Percentiles rank a stretch among this genome's conserved stretches.
Conservation (phyloP, 2,797 vertebrate genomes). For the Cryptoblepharus egeriae region DNA sequence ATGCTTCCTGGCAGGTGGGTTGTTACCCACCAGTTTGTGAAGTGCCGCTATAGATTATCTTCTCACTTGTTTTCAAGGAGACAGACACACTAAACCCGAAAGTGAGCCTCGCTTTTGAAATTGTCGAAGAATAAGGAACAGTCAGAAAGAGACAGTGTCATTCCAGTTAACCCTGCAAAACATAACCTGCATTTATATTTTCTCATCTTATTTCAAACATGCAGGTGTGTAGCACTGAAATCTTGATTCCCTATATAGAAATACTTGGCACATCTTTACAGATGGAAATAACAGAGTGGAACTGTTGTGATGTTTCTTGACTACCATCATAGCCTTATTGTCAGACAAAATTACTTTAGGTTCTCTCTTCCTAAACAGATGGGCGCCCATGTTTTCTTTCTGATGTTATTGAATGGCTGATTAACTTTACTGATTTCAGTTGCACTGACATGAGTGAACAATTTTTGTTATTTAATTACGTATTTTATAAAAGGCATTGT, state of each 20-base stretch:
- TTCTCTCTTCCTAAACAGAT: slow-evolving; percentile 38
- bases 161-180: not conserved
- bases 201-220: not conserved
- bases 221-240: not conserved
- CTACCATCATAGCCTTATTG: slow-evolving; percentile 33
- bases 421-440: slow-evolving; percentile 36
- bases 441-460: slow-evolving; percentile 26
- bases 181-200: slow-evolving; percentile 5
- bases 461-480: slow-evolving; percentile 40
- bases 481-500: slow-evolving; percentile 14
- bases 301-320: slow-evolving; percentile 43
- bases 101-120: not conserved
- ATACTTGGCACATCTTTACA: not conserved
- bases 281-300: slow-evolving; percentile 6
- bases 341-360: slow-evolving; percentile 43
- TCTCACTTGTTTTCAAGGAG: not conserved
- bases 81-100: not conserved
- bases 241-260: slow-evolving; percentile 22
- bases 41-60: not conserved
- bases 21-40: not conserved
- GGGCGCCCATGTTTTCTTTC: slow-evolving; percentile 35
- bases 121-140: not conserved
- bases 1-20: no score
- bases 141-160: not conserved
- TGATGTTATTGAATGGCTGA: slow-evolving; percentile 41